Evolutionary conservation across 2,797 vertebrate species (phyloP).

Genomic region (Decapterus maruadsi): DNA sequence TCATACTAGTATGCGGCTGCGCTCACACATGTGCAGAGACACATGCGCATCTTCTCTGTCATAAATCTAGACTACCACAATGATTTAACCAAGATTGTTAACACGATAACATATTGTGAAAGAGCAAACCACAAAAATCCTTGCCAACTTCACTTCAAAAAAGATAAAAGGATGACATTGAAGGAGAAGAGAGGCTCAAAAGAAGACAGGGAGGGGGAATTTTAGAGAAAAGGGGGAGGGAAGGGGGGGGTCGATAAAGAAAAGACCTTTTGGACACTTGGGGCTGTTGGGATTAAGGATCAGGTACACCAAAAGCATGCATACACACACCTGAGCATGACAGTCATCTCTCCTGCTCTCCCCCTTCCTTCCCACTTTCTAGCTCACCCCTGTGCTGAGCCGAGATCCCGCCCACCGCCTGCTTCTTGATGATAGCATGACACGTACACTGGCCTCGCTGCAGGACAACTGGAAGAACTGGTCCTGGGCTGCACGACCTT

Average conservation of each 20-base stretch:
- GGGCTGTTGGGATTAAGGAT: constrained; percentile 56
- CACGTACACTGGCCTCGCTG: constrained; percentile 87
- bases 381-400: constrained; percentile 72
- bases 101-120: constrained; percentile 94
- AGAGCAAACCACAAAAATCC: constrained; percentile 91
- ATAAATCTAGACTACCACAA: constrained; percentile 92
- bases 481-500: constrained; percentile 88
- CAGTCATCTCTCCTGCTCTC: constrained; percentile 60
- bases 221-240: constrained; percentile 44
- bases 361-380: constrained; percentile 80
- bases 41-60: constrained; percentile 81
- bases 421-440: constrained; percentile 88
- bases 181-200: constrained; percentile 46
- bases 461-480: constrained; percentile 93
- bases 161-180: constrained; percentile 82
- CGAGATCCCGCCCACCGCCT: constrained; percentile 55
- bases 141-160: constrained; percentile 88
- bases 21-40: constrained; percentile 42
- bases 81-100: constrained; percentile 93
- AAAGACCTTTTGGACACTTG: constrained; percentile 48
- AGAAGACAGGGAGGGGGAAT: constrained; percentile 73
- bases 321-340: constrained; percentile 72
- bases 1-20: constrained; percentile 15
- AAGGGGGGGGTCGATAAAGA: constrained; percentile 55
- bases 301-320: constrained; percentile 57